Base-by-base conservation (phyloP, 2,797 vertebrate species). In the Sebastes nivosus region DNA sequence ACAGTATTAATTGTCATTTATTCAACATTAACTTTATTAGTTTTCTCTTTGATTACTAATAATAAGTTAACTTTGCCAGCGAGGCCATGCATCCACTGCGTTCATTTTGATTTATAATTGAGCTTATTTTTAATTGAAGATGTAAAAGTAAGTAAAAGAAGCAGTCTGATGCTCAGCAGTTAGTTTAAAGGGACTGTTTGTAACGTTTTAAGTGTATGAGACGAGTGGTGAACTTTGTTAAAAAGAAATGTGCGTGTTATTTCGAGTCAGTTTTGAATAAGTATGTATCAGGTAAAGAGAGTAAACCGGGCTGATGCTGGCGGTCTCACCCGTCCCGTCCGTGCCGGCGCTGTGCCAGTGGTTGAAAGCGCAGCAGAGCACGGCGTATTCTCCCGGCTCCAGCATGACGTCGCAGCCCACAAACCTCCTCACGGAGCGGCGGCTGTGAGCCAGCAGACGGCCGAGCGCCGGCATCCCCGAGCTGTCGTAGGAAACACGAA, bases 311-410 rank as follows among this genome's bases (percentile, higher is more conserved):
- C 14, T 3, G 6, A 22, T 12, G 52, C 0, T 22, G 14, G 58
- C 58, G 7, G 1, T n/a, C 72, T 69, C 27, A 90, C 90, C 1
- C 2, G 59, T 10, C 2, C 58, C 72, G 5, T 83, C 85, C 0
- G 78, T 2, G 46, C 70, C 72, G 16, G 74, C 4, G 1, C 94
- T 22, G 55, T 88, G 93, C 97, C 98, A 98, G 95, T 99, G 98
- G 94, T 99, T 99, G 88, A 99, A 99, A 81, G 98, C 98, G 69
- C 97, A 97, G 96, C 98, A 97, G 63, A 98, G 96, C 0, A 97
- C 97, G 0, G 96, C 97, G 0, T 99, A 99, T 52, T 98, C 97
- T 29, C 98, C 98, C 0, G 97, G 98, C 92, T 98, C 97, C 95
- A 99, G 95, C 97, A 98, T 98, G 36, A 97, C 94, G 0, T 98